phyloP scores from a whole-genome alignment of 2,797 vertebrate genomes.

The Cercopithecus mitis region DNA sequence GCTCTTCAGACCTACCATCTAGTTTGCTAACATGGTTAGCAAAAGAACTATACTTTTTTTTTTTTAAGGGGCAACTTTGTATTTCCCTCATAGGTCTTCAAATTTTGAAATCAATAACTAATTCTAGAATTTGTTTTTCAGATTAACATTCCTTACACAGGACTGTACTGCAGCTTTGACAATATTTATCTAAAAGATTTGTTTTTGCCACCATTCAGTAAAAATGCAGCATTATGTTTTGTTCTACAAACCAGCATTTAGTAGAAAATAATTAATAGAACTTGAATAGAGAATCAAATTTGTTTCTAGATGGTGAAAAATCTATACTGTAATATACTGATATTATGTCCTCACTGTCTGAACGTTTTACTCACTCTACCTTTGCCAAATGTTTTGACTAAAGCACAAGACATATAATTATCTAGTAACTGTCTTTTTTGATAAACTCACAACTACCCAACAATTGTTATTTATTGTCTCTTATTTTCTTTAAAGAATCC shows the following conservation, averaged over 20 bases:
- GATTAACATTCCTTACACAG: constrained; percentile 23
- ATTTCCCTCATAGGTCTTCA: constrained; percentile 25
- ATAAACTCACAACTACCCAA: constrained; percentile 22
- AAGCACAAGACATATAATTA: constrained; percentile 13
- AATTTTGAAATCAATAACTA: constrained; percentile 40
- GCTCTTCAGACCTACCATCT: background rate
- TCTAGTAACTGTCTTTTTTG: constrained; percentile 20
- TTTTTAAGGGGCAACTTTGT: background rate
- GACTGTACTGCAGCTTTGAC: background rate
- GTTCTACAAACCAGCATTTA: background rate
- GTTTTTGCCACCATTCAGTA: constrained; percentile 30
- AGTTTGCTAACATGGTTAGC: background rate
- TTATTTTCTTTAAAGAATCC: constrained; percentile 26
- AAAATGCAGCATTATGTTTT: constrained; percentile 9
- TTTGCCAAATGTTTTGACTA: constrained; percentile 46
- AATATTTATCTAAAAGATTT: background rate
- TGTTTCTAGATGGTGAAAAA: constrained; percentile 7
- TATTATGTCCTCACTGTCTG: background rate
- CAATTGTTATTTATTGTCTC: background rate
- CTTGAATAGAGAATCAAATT: constrained; percentile 24
- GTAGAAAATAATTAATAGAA: constrained; percentile 22
- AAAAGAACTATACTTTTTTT: background rate
- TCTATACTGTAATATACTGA: background rate
- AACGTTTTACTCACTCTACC: constrained; percentile 15
- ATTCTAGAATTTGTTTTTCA: background rate